These are phyloP conservation scores for Nothoprocta pentlandii DNA, from an alignment of 2,113 vertebrate species.

Conservation along the genomic window DNA sequence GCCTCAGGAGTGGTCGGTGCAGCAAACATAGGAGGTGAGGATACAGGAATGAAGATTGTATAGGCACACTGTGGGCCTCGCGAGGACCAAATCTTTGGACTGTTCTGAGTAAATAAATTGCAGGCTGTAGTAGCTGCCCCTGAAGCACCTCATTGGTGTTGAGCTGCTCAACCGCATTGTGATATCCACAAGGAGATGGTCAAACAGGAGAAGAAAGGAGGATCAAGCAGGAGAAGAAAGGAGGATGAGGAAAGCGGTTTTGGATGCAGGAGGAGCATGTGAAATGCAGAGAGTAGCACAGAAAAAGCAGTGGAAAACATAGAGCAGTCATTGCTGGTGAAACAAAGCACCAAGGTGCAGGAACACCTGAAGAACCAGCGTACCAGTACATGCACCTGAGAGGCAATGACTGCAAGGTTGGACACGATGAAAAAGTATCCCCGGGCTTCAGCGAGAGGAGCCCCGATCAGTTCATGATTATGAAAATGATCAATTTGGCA, in stretches of 20 bases:
- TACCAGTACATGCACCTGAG: not conserved
- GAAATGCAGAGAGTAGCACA: not conserved
- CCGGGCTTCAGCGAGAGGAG: not conserved
- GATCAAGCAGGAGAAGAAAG: not conserved
- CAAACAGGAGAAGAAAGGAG: not conserved
- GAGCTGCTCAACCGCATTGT: not conserved
- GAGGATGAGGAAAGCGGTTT: no score
- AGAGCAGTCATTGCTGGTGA: not conserved
- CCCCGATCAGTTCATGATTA: not conserved
- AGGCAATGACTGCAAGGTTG: not conserved
- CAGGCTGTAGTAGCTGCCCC: not conserved
- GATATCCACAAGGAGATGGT: not conserved
- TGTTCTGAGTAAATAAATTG: not conserved
- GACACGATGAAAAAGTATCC: not conserved
- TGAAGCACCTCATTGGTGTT: not conserved
- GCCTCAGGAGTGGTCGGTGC: rapidly evolving
- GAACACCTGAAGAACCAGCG: not conserved
- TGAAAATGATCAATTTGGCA: not conserved
- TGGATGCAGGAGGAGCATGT: rapidly evolving
- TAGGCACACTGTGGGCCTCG: not conserved
- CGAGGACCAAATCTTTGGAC: not conserved
- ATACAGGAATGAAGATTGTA: rapidly evolving
- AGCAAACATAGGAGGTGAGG: rapidly evolving
- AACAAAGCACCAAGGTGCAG: rapidly evolving
- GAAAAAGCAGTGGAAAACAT: not conserved